Conservation (phyloP, 2,113 vertebrate genomes). For the Hyperopisus bebe region DNA sequence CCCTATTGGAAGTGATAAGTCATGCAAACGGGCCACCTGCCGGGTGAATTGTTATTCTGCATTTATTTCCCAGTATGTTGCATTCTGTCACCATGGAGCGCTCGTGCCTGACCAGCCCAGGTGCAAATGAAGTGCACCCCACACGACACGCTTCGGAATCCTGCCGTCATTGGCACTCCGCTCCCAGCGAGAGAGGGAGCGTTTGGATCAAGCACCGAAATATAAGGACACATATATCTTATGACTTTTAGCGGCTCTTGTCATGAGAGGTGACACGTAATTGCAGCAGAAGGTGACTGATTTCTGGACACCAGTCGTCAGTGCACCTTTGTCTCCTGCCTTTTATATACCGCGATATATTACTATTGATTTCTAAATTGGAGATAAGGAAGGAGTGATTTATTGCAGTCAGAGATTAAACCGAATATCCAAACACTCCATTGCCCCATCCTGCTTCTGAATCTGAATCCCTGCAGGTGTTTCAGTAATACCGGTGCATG, state of each 20-base stretch:
- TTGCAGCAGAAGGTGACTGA: not conserved
- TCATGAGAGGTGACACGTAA: not conserved
- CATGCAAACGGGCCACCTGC: not conserved
- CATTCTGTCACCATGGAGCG: not conserved
- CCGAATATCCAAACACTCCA: not conserved
- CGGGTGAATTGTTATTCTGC: not conserved
- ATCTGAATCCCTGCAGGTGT: not conserved
- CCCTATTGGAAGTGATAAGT: not conserved
- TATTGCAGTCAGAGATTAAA: conserved; percentile 3
- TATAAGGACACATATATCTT: conserved; percentile 7
- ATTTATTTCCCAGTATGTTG: not conserved
- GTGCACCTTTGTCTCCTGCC: not conserved
- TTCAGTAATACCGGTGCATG: not conserved
- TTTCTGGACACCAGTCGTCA: not conserved
- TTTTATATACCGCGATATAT: not conserved
- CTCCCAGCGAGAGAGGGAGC: not conserved
- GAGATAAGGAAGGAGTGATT: not conserved
- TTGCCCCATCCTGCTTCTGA: not conserved
- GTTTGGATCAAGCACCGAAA: not conserved
- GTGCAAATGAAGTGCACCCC: not conserved
- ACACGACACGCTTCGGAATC: not conserved
- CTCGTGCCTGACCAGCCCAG: not conserved
- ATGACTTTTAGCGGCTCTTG: not conserved
- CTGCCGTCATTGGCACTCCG: not conserved
- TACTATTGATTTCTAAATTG: conserved; percentile 3